phyloP scores from a whole-genome alignment of 2,113 vertebrate genomes.

The Pleuronectes platessa region DNA sequence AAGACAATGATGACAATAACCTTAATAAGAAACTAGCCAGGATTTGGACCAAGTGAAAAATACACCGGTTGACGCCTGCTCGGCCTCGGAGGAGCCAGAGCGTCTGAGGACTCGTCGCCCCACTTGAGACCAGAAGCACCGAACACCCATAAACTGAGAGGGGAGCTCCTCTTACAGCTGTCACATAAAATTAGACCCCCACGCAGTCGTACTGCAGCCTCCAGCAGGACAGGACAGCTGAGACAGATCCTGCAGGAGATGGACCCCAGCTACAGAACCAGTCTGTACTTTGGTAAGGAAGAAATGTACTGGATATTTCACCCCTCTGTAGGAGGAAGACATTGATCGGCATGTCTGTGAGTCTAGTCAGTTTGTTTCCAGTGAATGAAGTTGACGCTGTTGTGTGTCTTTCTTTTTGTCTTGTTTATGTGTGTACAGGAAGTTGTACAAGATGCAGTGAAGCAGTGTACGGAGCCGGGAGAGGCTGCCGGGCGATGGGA shows the following conservation, averaged over 20 bases:
- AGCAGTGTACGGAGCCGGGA: slow-evolving; percentile 38
- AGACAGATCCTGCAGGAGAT: slow-evolving; percentile 40
- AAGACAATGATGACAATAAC: too few species aligned
- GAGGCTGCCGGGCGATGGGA: slow-evolving; percentile 68
- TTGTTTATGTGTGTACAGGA: slow-evolving; percentile 40
- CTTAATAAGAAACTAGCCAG: too few species aligned
- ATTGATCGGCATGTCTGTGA: background rate
- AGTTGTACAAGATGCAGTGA: slow-evolving; percentile 57
- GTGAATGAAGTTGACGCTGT: background rate
- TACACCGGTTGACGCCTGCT: slow-evolving; percentile 16
- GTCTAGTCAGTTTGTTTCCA: too few species aligned
- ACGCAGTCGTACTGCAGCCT: slow-evolving; percentile 15
- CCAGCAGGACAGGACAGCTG: slow-evolving; percentile 32
- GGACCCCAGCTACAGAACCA: slow-evolving; percentile 29
- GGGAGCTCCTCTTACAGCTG: slow-evolving; percentile 71
- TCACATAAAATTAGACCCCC: slow-evolving; percentile 68
- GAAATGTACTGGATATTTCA: background rate
- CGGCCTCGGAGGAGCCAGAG: slow-evolving; percentile 16
- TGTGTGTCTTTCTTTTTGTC: slow-evolving; percentile 1
- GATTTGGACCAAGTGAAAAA: too few species aligned
- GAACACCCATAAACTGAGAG: slow-evolving; percentile 35
- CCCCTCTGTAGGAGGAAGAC: background rate
- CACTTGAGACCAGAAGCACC: slow-evolving; percentile 24
- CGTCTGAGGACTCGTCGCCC: slow-evolving; percentile 27
- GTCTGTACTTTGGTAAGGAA: slow-evolving; percentile 59